Evolutionary conservation across 1,140 invertebrate species (phyloP).

Genomic region (Sminthurinus signatus): DNA sequence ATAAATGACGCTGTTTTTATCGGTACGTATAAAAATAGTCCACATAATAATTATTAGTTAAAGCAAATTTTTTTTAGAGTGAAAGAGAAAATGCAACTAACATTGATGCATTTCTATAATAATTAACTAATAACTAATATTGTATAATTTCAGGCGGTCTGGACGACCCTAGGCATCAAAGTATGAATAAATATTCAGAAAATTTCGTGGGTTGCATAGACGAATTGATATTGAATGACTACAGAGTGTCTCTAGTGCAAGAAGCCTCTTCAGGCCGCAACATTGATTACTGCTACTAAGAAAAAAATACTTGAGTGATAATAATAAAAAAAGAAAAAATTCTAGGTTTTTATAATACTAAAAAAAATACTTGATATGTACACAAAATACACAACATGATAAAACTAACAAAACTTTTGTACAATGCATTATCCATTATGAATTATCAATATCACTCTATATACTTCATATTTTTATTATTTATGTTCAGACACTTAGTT

Average conservation of each 20-base stretch:
- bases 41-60: too few relatives aligned
- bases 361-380: background rate
- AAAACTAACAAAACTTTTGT: background rate
- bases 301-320: background rate
- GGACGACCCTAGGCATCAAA: slow-evolving; percentile 59
- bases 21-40: too few relatives aligned
- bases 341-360: background rate
- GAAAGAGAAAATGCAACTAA: too few relatives aligned
- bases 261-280: slow-evolving; percentile 54
- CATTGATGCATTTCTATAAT: too few relatives aligned
- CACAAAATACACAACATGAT: background rate
- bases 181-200: slow-evolving; percentile 59
- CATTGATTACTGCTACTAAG: slow-evolving; percentile 47
- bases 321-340: background rate
- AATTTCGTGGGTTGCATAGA: slow-evolving; percentile 66
- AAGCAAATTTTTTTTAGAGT: too few relatives aligned
- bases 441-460: background rate
- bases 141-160: slow-evolving; percentile 68
- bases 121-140: too few relatives aligned
- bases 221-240: slow-evolving; percentile 69
- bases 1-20: slow-evolving; percentile 76
- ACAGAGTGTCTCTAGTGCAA: slow-evolving; percentile 56
- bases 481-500: background rate
- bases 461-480: background rate
- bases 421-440: background rate